A percentile compares a stretch with the other conserved stretches of the same genome.
phyloP scores from a whole-genome alignment of 2,888 invertebrate species.

The Beris chalybata region DNA sequence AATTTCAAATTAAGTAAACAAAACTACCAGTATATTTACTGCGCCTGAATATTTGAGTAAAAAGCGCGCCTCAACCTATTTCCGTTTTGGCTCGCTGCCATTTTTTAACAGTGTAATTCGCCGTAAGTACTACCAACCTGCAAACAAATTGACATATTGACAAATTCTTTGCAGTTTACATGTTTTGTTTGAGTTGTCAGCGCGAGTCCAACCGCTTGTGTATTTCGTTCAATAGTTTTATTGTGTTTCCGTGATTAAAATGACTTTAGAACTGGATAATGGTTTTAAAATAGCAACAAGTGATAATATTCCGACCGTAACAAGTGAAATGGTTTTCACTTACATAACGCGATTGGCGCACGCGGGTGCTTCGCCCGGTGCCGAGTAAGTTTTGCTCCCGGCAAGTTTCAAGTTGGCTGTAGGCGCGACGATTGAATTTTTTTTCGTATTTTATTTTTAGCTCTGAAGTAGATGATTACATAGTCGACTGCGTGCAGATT shows the following conservation, averaged over 20 bases:
- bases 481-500: slow-evolving; percentile 52
- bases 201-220: too few species aligned
- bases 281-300: slow-evolving; percentile 52
- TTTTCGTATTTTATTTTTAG: slow-evolving; percentile 11
- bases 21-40: not conserved
- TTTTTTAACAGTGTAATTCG: not conserved
- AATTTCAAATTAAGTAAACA: too few species aligned
- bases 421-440: not conserved
- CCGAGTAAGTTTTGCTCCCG: slow-evolving; percentile 12
- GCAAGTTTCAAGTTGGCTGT: not conserved
- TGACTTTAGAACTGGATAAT: slow-evolving; percentile 48
- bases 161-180: too few species aligned
- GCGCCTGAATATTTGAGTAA: slow-evolving; percentile 11
- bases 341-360: slow-evolving; percentile 45
- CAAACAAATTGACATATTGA: too few species aligned
- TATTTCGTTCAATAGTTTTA: too few species aligned
- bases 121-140: not conserved
- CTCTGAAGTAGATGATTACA: slow-evolving; percentile 40
- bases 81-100: too few species aligned
- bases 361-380: slow-evolving; percentile 7
- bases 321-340: slow-evolving; percentile 50
- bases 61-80: not conserved
- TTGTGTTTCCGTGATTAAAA: slow-evolving; percentile 31
- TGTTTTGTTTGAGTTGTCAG: too few species aligned
- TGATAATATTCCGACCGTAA: slow-evolving; percentile 48